Evolutionary conservation across 2,888 invertebrate species (phyloP).

Genomic region (Netelia melanura): DNA sequence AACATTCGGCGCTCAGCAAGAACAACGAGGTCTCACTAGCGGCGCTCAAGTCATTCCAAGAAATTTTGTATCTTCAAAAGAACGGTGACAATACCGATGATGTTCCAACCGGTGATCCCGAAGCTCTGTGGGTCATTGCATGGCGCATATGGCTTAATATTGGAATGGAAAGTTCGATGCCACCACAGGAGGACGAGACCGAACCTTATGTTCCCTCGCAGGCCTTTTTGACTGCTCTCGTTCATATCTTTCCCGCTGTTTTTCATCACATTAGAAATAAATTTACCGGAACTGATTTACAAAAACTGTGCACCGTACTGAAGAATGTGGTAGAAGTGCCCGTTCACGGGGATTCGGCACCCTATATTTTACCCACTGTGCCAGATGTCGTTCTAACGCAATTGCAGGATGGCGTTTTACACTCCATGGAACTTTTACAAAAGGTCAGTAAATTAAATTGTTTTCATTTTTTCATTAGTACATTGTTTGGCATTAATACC

Average conservation of each 20-base stretch:
- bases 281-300: conserved; percentile 91
- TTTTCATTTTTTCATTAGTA: too few species aligned
- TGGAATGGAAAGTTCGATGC: conserved; percentile 91
- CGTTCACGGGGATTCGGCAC: conserved; percentile 92
- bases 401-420: conserved; percentile 93
- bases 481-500: too few species aligned
- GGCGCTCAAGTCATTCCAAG: conserved; percentile 98
- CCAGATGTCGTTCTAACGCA: conserved; percentile 93
- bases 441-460: conserved; percentile 86
- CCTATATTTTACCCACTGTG: conserved; percentile 92
- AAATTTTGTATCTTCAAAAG: conserved; percentile 92
- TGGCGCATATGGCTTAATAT: conserved; percentile 96
- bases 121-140: conserved; percentile 91
- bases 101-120: conserved; percentile 81
- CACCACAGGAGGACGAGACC: conserved; percentile 85
- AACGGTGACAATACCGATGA: conserved; percentile 85
- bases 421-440: conserved; percentile 94
- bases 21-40: conserved; percentile 98
- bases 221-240: conserved; percentile 96
- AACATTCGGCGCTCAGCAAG: conserved; percentile 95
- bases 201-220: conserved; percentile 95
- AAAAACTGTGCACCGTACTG: conserved; percentile 91
- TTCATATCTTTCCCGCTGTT: conserved; percentile 97
- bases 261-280: conserved; percentile 94
- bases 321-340: conserved; percentile 93